Percentiles rank a stretch among this genome's conserved stretches.
Conservation (phyloP, 2,797 vertebrate species). For the Centroberyx gerrardi region DNA sequence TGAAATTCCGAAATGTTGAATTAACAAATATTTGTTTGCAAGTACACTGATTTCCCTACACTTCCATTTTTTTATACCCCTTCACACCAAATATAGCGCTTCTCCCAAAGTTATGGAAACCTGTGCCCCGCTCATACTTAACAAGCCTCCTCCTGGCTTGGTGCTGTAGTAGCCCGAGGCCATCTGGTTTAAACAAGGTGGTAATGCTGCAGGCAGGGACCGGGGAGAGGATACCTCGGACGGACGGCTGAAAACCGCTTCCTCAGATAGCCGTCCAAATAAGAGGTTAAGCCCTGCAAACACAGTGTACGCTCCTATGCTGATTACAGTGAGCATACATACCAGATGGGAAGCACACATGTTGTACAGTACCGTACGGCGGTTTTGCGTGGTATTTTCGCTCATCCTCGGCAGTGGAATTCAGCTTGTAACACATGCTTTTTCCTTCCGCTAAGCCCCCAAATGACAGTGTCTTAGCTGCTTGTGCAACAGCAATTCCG, state of each 20-base stretch:
- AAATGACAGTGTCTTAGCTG: constrained; percentile 63
- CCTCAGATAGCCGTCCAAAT: constrained; percentile 60
- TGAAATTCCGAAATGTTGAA: neutral
- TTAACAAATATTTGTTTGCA: too few species aligned
- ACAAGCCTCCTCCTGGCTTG: neutral
- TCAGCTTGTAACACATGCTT: constrained; percentile 42
- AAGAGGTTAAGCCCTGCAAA: constrained; percentile 50
- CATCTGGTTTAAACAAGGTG: constrained; percentile 52
- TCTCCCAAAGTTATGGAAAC: too few species aligned
- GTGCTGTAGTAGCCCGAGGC: constrained; percentile 19
- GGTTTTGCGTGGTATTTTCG: constrained; percentile 30
- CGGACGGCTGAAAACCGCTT: constrained; percentile 63
- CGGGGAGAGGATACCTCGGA: constrained; percentile 18
- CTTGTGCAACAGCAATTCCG: constrained; percentile 10
- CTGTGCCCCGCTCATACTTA: neutral
- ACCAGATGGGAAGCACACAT: constrained; percentile 72
- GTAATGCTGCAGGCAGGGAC: constrained; percentile 14
- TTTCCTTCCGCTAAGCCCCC: constrained; percentile 48
- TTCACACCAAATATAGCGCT: too few species aligned
- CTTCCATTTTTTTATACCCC: too few species aligned
- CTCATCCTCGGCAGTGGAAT: constrained; percentile 47
- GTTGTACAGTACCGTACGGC: constrained; percentile 29
- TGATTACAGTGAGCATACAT: constrained; percentile 75
- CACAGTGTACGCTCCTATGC: constrained; percentile 27
- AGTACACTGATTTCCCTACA: too few species aligned